Evolutionary conservation across 2,888 invertebrate species (phyloP).

Genomic region (Polydrusus pterygomalis): DNA sequence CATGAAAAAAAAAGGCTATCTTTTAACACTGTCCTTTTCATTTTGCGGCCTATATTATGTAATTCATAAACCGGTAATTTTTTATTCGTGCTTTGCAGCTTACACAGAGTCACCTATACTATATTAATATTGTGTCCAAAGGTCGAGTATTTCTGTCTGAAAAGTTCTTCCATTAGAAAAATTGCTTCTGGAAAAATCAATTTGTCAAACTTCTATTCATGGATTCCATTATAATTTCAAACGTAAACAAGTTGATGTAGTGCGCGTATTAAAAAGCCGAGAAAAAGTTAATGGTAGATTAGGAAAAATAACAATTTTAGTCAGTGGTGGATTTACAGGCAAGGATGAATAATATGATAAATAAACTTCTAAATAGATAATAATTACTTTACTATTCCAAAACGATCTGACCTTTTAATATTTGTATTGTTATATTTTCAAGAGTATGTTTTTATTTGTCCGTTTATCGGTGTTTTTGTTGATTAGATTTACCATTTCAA

Average conservation of each 20-base stretch:
- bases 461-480: not conserved
- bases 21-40: no score
- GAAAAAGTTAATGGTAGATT: not conserved
- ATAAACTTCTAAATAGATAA: no score
- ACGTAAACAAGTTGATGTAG: conserved; percentile 22
- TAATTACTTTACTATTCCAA: no score
- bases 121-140: conserved; percentile 9
- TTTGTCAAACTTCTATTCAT: conserved; percentile 20
- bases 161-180: conserved; percentile 27
- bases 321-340: not conserved
- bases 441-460: not conserved
- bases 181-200: conserved; percentile 17
- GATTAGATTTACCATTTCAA: conserved; percentile 18
- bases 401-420: no score
- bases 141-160: conserved; percentile 11
- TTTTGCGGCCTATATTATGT: no score
- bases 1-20: no score
- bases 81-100: not conserved
- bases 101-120: conserved; percentile 1
- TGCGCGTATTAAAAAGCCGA: not conserved
- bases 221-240: conserved; percentile 17
- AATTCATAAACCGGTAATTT: not conserved
- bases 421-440: no score
- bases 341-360: no score
- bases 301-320: not conserved